Evolutionary conservation across 2,113 vertebrate genomes (phyloP).

Genomic region (Aythya baeri): DNA sequence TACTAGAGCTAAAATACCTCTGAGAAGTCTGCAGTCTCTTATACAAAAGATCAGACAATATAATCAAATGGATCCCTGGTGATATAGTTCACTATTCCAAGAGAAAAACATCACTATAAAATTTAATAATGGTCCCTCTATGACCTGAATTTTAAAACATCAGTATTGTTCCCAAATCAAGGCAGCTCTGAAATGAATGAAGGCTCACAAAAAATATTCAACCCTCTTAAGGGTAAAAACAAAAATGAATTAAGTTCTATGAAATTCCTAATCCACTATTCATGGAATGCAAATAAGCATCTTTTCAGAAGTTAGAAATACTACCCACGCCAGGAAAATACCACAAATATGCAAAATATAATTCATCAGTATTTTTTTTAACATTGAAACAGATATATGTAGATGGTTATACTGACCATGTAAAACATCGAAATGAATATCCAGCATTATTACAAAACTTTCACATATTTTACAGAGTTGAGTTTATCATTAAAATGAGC

Average conservation of each 20-base stretch:
- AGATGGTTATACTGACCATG: background rate
- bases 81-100: background rate
- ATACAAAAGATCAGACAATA: background rate
- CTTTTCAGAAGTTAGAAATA: background rate
- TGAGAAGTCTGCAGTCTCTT: background rate
- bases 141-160: background rate
- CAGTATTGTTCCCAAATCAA: background rate
- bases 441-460: background rate
- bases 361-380: background rate
- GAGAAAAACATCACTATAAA: background rate
- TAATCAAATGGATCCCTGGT: background rate
- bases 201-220: background rate
- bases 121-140: fast-evolving
- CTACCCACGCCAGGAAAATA: background rate
- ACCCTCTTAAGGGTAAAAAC: background rate
- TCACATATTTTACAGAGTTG: background rate
- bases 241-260: background rate
- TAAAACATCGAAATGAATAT: background rate
- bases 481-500: background rate
- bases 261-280: background rate
- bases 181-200: background rate
- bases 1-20: background rate
- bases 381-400: background rate
- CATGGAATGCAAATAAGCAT: background rate
- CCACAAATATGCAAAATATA: background rate